Base-by-base conservation (phyloP, 2,888 invertebrate genomes). In the Machimus atricapillus region DNA sequence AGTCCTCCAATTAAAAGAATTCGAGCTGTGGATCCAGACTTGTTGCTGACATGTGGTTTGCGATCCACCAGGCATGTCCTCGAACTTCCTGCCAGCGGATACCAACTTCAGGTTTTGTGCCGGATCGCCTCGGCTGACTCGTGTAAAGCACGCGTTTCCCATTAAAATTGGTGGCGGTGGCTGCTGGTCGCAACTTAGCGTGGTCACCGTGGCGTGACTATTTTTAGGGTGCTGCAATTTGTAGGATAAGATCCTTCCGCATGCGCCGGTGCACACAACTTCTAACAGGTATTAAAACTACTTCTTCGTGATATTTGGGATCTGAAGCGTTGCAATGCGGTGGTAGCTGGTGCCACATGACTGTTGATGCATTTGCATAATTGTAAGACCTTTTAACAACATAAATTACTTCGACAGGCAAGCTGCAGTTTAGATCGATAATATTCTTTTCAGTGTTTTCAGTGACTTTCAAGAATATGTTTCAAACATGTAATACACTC, bases 81-180 rank as follows among this genome's bases (percentile, higher is more conserved):
- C 23, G 34, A 66, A 85, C 85, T 66, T 66, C 85, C 83, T 83
- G 83, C 31, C 34, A 14, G 2, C 31, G 31, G 27, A 37, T 9
- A 19, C 66, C 27, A 66, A 19, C 2, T 27, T 27, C 23, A 66
- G 27, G 66, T 23, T 66, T 23, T 66, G 23, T 66, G 1, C 23
- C 27, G 66, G 66, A 66, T 66, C 66, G 66, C 31, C 52, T 52
- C 81, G 31, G 37, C 19, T 19, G 85, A 31, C 85, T 85, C 85
- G 85, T 85, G 85, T 85, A 85, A 37, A 85, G 85, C 85, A 85
- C 85, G 85, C 85, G 73, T 40, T 37, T 40, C 23, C 66, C 31
- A 85, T 85, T 85, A 85, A 66, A 56, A n/a, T 4, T 23, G 43
- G 85, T 31, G 66, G n/a, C 73, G 37, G 73, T 66, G 73, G 74